phyloP scores from a whole-genome alignment of 1,140 invertebrate genomes.

The Pantala flavescens region DNA sequence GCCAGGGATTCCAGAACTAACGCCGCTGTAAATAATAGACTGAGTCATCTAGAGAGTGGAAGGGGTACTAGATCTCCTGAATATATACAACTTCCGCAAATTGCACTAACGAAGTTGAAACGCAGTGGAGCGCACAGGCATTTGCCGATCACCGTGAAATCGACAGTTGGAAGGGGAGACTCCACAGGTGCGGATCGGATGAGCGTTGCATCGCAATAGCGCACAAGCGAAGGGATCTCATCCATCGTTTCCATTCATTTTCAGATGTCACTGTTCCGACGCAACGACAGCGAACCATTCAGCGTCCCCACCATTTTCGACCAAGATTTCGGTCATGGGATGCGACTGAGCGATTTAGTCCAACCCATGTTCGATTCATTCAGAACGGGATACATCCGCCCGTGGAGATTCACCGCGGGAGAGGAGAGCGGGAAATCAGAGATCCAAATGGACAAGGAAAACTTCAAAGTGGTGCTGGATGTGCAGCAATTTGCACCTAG shows the following conservation, averaged over 20 bases:
- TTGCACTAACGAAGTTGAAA: too few relatives aligned
- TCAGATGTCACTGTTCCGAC: slow-evolving; percentile 11
- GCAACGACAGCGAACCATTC: slow-evolving; percentile 28
- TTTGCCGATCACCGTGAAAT: too few relatives aligned
- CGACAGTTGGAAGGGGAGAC: too few relatives aligned
- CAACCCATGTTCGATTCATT: slow-evolving; percentile 33
- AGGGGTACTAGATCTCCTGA: too few relatives aligned
- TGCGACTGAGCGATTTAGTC: slow-evolving; percentile 55
- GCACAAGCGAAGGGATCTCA: too few relatives aligned
- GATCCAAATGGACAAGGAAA: slow-evolving; percentile 60
- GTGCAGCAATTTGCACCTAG: slow-evolving; percentile 63
- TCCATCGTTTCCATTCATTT: neutral
- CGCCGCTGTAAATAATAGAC: too few relatives aligned
- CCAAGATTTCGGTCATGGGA: slow-evolving; percentile 64
- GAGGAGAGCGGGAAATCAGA: slow-evolving; percentile 58
- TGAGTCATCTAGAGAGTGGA: too few relatives aligned
- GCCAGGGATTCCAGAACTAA: too few relatives aligned
- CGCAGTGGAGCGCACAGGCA: too few relatives aligned
- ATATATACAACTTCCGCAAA: too few relatives aligned
- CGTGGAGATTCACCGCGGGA: slow-evolving; percentile 53
- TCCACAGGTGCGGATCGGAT: too few relatives aligned
- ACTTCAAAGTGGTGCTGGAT: slow-evolving; percentile 45
- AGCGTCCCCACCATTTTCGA: slow-evolving; percentile 60
- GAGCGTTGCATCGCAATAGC: too few relatives aligned
- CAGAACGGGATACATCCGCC: slow-evolving; percentile 46